Evolutionary conservation across 1,140 invertebrate species (phyloP), one percentile per base, ranked within the genome.

Genomic region (Drosophila neocordata): DNA sequence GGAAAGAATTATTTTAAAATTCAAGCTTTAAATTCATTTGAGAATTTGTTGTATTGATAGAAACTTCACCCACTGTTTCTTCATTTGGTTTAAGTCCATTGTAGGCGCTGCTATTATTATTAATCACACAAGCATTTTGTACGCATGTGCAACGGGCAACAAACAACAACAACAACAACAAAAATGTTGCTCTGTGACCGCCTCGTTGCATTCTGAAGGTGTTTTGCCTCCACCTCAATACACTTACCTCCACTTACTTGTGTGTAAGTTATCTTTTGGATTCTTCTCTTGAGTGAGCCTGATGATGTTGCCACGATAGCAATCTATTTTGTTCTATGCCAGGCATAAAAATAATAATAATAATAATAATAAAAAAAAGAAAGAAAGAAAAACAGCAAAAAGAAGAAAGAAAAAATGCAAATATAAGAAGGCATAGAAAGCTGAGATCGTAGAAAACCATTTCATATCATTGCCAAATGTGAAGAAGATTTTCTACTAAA

Each of bases 251-350:
- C 52, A 20, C 15, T 11, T 48, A 65, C 48, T 13, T 48, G 37
- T 41, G 53, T 66, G 51, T 15, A 63, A 13, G 41, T 65, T 70
- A 68, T 69, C 70, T 77, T 71, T 77, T 69, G 62, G 58, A 57
- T 38, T 62, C 27, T 61, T 68, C 27, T 56, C 80, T 78, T 62
- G 76, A 75, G 56, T 20, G 8, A 48, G 74, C 79, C 83, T 87
- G 84, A 90, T 89, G 85, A 89, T 89, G 85, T 89, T 89, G 77
- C 77, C 84, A 89, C 84, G 84, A 89, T 89, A 89, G 84, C 84
- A 90, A 89, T 89, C 85, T 89, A 89, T 89, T 89, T 89, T 89
- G 84, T 89, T 84, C 87, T 90, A 87, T 90, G 88, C 83, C 69
- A 71, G 31, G 62, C 62, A 55, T 38, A 64, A 64, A 55, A 64